These are phyloP conservation scores for Caretta caretta DNA, from an alignment of 2,113 vertebrate species.

Conservation along the genomic window DNA sequence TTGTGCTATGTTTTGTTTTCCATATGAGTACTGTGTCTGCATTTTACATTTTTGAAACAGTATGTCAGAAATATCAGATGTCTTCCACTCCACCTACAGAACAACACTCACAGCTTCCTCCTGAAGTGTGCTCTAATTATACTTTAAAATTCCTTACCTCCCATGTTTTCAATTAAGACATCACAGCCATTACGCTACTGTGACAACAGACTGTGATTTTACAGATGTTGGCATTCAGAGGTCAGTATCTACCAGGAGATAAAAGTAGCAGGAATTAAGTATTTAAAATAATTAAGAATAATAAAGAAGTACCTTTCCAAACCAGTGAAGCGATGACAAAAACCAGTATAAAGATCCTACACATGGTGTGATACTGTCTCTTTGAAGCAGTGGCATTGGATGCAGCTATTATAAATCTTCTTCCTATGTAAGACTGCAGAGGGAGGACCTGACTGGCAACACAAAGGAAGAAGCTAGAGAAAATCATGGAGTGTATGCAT, in stretches of 20 bases:
- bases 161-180: constrained; percentile 77
- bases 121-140: constrained; percentile 60
- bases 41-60: constrained; percentile 1
- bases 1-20: constrained; percentile 41
- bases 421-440: constrained; percentile 54
- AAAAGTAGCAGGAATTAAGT: constrained; percentile 67
- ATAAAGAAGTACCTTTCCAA: constrained; percentile 71
- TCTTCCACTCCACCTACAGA: not conserved
- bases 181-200: constrained; percentile 64
- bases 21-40: not conserved
- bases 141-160: constrained; percentile 45
- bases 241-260: constrained; percentile 69
- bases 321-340: constrained; percentile 75
- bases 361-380: constrained; percentile 53
- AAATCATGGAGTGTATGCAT: not conserved
- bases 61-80: constrained; percentile 47
- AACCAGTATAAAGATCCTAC: constrained; percentile 68
- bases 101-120: constrained; percentile 31
- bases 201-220: constrained; percentile 71
- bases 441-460: constrained; percentile 61
- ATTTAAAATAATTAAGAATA: constrained; percentile 75
- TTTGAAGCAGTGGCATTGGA: constrained; percentile 63
- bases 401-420: constrained; percentile 71
- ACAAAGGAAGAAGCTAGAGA: constrained; percentile 47
- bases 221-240: constrained; percentile 61